Percentiles rank a stretch among this genome's conserved stretches.
These are phyloP conservation scores for Sorex maritimensis DNA, from an alignment of 2,797 vertebrate species.

Conservation along the genomic window DNA sequence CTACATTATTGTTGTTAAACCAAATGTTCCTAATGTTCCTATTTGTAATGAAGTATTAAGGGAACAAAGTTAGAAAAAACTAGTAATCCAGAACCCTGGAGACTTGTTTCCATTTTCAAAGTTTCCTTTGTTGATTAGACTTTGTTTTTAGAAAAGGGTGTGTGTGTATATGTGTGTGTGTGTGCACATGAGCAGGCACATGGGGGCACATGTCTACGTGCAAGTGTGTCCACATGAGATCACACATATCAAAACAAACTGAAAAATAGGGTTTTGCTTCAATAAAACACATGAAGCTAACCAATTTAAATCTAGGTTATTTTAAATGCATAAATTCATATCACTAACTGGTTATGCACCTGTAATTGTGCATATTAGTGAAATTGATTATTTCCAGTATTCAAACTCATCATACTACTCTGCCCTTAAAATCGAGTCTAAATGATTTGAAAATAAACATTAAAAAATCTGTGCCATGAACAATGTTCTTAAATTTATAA, in stretches of 20 bases:
- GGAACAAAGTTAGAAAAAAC: slow-evolving; percentile 74
- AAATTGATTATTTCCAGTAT: neutral
- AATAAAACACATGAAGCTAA: neutral
- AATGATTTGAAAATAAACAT: neutral
- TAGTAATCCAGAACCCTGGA: slow-evolving; percentile 65
- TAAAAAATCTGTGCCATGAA: neutral
- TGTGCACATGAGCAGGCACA: no score
- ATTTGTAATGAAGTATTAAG: slow-evolving; percentile 73
- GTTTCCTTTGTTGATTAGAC: slow-evolving; percentile 82
- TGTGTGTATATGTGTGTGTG: neutral
- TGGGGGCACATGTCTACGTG: no score
- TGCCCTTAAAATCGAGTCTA: neutral
- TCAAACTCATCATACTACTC: neutral
- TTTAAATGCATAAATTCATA: neutral
- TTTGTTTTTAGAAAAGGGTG: slow-evolving; percentile 76
- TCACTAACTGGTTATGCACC: neutral
- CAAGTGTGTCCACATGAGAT: neutral
- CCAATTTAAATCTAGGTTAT: neutral
- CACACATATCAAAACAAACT: slow-evolving; percentile 18
- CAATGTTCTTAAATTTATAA: neutral
- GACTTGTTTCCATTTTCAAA: slow-evolving; percentile 82
- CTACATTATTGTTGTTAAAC: slow-evolving; percentile 70
- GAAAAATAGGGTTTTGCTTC: slow-evolving; percentile 6
- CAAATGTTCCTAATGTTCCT: slow-evolving; percentile 66
- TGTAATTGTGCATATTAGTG: no score